Percentiles rank a stretch among this genome's conserved stretches.
Evolutionary conservation across 2,113 vertebrate species (phyloP).

Genomic region (Hepsetus odoe): DNA sequence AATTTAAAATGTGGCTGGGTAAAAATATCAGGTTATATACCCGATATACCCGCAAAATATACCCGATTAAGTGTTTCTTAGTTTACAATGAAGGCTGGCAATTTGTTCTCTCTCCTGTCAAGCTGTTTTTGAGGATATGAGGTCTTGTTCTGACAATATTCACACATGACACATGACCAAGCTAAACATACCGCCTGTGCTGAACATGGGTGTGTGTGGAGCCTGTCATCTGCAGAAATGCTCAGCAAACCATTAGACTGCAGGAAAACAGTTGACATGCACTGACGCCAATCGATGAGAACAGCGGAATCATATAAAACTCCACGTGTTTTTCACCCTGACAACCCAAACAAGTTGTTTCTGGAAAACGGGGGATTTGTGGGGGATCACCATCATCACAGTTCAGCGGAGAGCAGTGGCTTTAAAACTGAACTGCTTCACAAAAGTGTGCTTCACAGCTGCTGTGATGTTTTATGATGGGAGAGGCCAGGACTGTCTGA

Average conservation of each 20-base stretch:
- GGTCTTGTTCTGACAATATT: no score
- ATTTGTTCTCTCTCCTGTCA: no score
- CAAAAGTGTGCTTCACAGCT: slow-evolving; percentile 26
- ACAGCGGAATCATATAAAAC: no score
- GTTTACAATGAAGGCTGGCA: no score
- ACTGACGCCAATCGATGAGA: no score
- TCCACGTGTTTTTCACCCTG: not conserved
- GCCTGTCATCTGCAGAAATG: not conserved
- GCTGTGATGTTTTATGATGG: not conserved
- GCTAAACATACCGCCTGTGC: no score
- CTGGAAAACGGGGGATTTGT: not conserved
- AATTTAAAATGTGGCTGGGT: no score
- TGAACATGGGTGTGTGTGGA: not conserved
- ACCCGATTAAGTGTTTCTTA: no score
- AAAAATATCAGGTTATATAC: no score
- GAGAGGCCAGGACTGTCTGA: slow-evolving; percentile 12
- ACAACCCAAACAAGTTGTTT: not conserved
- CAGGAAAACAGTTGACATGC: not conserved
- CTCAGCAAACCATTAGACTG: not conserved
- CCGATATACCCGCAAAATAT: no score
- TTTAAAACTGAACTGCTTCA: slow-evolving; percentile 1
- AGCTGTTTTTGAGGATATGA: no score
- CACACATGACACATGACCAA: no score
- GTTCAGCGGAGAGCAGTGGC: slow-evolving; percentile 1
- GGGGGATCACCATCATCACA: slow-evolving; percentile 11